Evolutionary conservation across 2,888 invertebrate genomes (phyloP).

Genomic region (Orthosia cruda): DNA sequence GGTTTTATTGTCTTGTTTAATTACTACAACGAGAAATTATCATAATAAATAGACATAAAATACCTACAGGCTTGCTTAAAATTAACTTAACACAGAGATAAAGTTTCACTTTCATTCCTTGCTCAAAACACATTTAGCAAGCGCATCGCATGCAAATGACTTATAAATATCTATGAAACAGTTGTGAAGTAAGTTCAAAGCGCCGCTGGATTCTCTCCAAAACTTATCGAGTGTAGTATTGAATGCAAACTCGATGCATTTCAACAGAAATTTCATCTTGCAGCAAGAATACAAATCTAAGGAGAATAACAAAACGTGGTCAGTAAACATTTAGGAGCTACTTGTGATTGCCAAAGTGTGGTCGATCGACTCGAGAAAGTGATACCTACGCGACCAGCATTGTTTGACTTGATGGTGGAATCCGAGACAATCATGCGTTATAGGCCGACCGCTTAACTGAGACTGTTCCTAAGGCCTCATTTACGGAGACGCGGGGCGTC

Average conservation of each 20-base stretch:
- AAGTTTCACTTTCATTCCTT: conserved; percentile 54
- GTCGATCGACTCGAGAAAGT: conserved; percentile 83
- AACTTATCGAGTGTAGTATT: conserved; percentile 41
- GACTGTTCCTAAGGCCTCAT: no score
- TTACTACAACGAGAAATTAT: not conserved
- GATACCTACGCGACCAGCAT: conserved; percentile 79
- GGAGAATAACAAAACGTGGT: conserved; percentile 72
- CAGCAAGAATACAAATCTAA: conserved; percentile 64
- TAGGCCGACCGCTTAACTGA: no score
- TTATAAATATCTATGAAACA: conserved; percentile 51
- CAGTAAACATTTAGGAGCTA: conserved; percentile 76
- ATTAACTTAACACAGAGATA: conserved; percentile 24
- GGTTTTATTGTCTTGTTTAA: not conserved
- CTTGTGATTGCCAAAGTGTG: conserved; percentile 77
- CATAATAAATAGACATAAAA: not conserved
- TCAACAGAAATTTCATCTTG: conserved; percentile 61
- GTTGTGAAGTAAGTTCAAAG: conserved; percentile 49
- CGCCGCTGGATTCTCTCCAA: conserved; percentile 61
- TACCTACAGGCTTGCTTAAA: not conserved
- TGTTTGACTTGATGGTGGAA: conserved; percentile 46
- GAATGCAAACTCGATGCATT: conserved; percentile 59
- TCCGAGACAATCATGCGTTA: conserved; percentile 39
- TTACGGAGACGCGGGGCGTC: no score
- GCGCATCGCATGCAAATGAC: conserved; percentile 54
- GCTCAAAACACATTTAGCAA: conserved; percentile 26